Base-by-base conservation (phyloP, 2,797 vertebrate genomes). In the Gambusia yucatana region DNA sequence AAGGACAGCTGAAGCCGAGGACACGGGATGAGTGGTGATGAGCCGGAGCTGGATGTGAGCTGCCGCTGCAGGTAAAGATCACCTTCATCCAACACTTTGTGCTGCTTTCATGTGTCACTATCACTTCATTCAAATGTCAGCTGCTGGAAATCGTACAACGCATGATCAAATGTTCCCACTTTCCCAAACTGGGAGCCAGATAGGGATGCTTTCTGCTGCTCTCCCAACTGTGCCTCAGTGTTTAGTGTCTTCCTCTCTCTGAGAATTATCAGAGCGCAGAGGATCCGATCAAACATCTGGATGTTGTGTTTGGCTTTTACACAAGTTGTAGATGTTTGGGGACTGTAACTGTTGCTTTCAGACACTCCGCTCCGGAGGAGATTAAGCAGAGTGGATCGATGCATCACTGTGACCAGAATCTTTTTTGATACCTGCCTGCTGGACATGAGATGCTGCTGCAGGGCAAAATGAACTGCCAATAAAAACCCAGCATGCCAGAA, bases 41-140 rank as follows among this genome's bases (percentile, higher is more conserved):
- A 93, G 90, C 80, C 92, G 46, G 91, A 92, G 93, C 93, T 95
- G 93, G 94, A 95, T 94, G 95, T 85, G 93, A 94, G 93, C 91
- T 81, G 92, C 94, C 90, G 76, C 89, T 90, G 83, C 92, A 96
- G 96, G 95, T 96, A 95, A 95, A 50, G 46, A 89, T 90, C 83
- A 88, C 87, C 84, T 89, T 90, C 67, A 79, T 57, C 65, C 30
- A 2, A 14, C 72, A 73, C 71, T 80, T 59, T 61, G 25, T 4
- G 73, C 69, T 65, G 50, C 80, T n/a, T 77, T 14, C 25, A 16
- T 46, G 20, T 39, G 41, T 59, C 57, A 13, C 72, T 2, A 76
- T 75, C 72, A 10, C 57, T 20, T 41, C 3, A 39, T 63, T 5
- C 2, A 46, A 25, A 75, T 36, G 41, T 14, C 52, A n/a, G 78